Evolutionary conservation across 2,888 invertebrate genomes (phyloP), one percentile per base, ranked within the genome.

Genomic region (Cataglyphis albicans): DNA sequence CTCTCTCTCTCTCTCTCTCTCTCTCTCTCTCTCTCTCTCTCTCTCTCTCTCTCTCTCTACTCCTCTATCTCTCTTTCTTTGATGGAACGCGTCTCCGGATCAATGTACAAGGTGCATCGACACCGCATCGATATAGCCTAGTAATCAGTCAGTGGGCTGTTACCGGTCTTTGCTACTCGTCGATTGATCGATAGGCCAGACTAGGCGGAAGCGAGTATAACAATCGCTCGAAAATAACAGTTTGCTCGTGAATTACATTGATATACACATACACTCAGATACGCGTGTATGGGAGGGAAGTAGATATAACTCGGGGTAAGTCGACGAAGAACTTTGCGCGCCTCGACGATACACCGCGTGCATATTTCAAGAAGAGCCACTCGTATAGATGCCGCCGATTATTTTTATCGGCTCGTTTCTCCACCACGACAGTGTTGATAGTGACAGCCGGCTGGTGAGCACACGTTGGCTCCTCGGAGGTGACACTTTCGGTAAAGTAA

Each of bases 331-430:
- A 52, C 67, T 88, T 76, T 76, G 74, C 76, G 73, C 88, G 76
- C 80, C 78, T 74, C 68, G 21, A 68, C 76, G 80, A 41, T 63
- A 78, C 41, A 25, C 32, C 59, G 38, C 44, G 78, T 87, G 83
- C 86, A 87, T 87, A 85, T 86, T 87, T 87, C 61, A 87, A 73
- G 52, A 85, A 74, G 41, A 57, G 44, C 38, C 52, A 29, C 29
- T 38, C 55, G 41, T 44, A 59, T 68, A 81, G 67, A 85, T 75
- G 68, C 32, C 35, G 68, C 41, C 72, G 80, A 87, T 88, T 86
- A 87, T 82, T 88, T 88, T 87, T 67, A 80, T 82, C 72, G 64
- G 15, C 73, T 63, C 29, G 68, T 68, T 81, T 78, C 21, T 10
- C n/a, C 15, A 7, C 57, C 21, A 21, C 55, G 76, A 76, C 41